Base-by-base conservation (phyloP, 2,888 invertebrate genomes). In the Spodoptera exigua region DNA sequence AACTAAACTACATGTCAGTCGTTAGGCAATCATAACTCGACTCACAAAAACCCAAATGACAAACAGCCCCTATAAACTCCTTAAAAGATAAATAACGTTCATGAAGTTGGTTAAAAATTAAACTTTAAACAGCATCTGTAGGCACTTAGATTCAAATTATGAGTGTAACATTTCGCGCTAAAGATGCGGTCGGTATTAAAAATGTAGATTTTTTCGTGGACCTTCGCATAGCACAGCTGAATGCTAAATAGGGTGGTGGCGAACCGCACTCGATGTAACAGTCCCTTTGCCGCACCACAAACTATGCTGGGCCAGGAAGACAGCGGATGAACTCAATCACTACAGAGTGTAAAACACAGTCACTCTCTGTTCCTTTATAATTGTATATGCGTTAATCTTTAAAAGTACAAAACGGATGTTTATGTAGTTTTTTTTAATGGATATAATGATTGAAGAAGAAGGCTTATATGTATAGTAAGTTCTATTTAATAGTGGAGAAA, bases 191-290 rank as follows among this genome's bases (percentile, higher is more conserved):
- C 37, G 46, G 52, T 63, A 81, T 82, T 82, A 79, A 85, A 84
- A 80, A 81, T 83, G 76, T 74, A 83, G 61, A 79, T 78, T 80
- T 82, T 74, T 64, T 61, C 43, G 73, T 69, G 69, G 77, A 77
- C 72, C 68, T 57, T 55, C 66, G 68, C 58, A 69, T 62, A 61
- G 63, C 72, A 41, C 37, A 57, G 45, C 59, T 76, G 79, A 85
- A 85, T 82, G 75, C 63, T 79, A 81, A 84, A 81, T 69, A 82
- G 76, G 64, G 69, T 68, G 69, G 70, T 12, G 74, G 78, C 56
- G 49, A 73, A 76, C 79, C 81, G 73, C 74, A 71, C 59, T 73
- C 68, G 61, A 57, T 68, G 78, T 81, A 78, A 64, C 78, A 78
- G 64, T 76, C 78, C 76, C 76, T 81, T 82, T 80, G 74, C 77